Base-by-base conservation (phyloP, 2,888 invertebrate genomes). In the Nephrotoma flavescens region DNA sequence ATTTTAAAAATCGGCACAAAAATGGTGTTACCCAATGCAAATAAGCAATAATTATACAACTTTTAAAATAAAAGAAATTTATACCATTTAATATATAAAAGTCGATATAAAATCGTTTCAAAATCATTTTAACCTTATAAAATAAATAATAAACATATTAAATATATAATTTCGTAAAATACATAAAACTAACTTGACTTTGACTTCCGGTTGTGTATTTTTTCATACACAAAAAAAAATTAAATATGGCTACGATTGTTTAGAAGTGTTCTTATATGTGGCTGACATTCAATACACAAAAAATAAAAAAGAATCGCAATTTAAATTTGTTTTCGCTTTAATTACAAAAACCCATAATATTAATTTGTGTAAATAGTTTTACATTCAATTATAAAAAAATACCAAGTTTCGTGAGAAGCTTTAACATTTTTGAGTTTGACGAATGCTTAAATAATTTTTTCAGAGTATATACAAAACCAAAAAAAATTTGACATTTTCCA, bases 231-330 rank as follows among this genome's bases (percentile, higher is more conserved):
- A 45, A 85, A 86, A 86, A n/a, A 45, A 86, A 44, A 86, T 31
- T 15, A 44, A 86, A 86, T 86, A 86, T 86, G 86, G 86, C 86
- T 41, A 47, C 86, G 19, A 86, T 86, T 47, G 45, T 86, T 86
- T 44, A 45, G 44, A 44, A 86, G 44, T 41, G 44, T 42, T 86
- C 44, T 86, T 86, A 57, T 86, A 86, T 86, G 86, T 86, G 86
- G 86, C 86, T 86, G 44, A 84, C 84, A 84, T 84, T 84, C 41
- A 84, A 84, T 84, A 84, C n/a, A 84, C 15, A 84, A 42, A 84
- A 84, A 84, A 42, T 31, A 84, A 42, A 84, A n/a, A 86, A 86
- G 52, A 86, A 86, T 57, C 86, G 86, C 42, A 86, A 86, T 86
- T 86, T 86, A 45, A 86, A 47, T 47, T 71, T 31, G 31, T 57